These are phyloP conservation scores for Clusia tigrina DNA, from an alignment of 2,888 invertebrate species.

Conservation along the genomic window DNA sequence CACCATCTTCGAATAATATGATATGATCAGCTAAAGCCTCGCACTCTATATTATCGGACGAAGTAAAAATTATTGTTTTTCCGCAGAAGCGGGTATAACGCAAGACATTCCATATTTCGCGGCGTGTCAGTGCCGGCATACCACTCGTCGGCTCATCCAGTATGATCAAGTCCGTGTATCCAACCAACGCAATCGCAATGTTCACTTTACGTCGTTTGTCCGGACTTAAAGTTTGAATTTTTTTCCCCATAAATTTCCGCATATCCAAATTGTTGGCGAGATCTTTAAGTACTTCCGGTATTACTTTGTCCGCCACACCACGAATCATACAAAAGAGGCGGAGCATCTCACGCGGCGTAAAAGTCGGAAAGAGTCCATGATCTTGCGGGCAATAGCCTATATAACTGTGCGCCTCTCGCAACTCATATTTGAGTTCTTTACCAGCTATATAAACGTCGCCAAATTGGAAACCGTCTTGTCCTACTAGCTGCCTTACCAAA, in stretches of 20 bases:
- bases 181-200: slow-evolving; percentile 75
- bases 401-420: slow-evolving; percentile 68
- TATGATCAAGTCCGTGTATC: slow-evolving; percentile 72
- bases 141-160: slow-evolving; percentile 69
- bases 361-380: slow-evolving; percentile 71
- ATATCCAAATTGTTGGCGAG: slow-evolving; percentile 69
- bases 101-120: slow-evolving; percentile 81
- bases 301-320: slow-evolving; percentile 65
- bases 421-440: slow-evolving; percentile 66
- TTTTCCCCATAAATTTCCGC: slow-evolving; percentile 69
- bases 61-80: slow-evolving; percentile 79
- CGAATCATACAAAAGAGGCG: slow-evolving; percentile 71
- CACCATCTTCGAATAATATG: slow-evolving; percentile 80
- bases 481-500: slow-evolving; percentile 86
- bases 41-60: slow-evolving; percentile 84
- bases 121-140: slow-evolving; percentile 77
- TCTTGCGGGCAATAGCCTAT: slow-evolving; percentile 75
- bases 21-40: slow-evolving; percentile 80
- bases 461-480: slow-evolving; percentile 74
- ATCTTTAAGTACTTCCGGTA: slow-evolving; percentile 56
- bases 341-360: slow-evolving; percentile 74
- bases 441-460: slow-evolving; percentile 76
- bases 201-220: slow-evolving; percentile 77
- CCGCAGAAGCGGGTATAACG: slow-evolving; percentile 73
- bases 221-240: slow-evolving; percentile 69